Base-by-base conservation (phyloP, 2,888 invertebrate genomes). In the Xestobium rufovillosum region DNA sequence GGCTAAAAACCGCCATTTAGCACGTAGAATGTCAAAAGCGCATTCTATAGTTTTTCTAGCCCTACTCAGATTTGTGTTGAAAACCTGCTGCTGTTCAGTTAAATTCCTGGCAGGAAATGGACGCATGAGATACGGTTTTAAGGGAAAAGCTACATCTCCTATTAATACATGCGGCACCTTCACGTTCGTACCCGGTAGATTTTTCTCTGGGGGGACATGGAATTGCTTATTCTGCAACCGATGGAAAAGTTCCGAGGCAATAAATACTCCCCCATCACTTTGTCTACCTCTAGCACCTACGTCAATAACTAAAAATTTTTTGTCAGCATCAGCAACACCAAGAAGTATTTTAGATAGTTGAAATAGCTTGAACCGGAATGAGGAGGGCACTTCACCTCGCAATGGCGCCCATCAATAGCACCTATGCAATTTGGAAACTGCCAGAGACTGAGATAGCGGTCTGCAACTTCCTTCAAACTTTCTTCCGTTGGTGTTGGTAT, bases 361-460 rank as follows among this genome's bases (percentile, higher is more conserved):
- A 41, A 43, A 26, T 43, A 41, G 13, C 6, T 14, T 14, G 38
- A 43, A 9, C 43, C 43, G 29, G 29, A 26, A 26, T 35, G 26
- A 19, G 34, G 16, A n/a, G 41, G 41, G 23, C 35, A 34, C 39
- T 35, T 39, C 30, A 44, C 39, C 29, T 40, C 37, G 17, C 37
- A 42, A 29, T 45, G 43, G 19, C 41, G 39, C 12, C 45, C 40
- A 29, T 42, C 39, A 31, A 43, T 40, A n/a, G 42, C 35, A 25
- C 44, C 47, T 23, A 47, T 27, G 38, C 45, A 43, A 28, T 47
- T 41, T 19, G 42, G 37, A 34, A 45, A 45, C 14, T 45, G 39
- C 42, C 41, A 47, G n/a, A n/a, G n/a, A n/a, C n/a, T n/a, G n/a
- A n/a, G n/a, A n/a, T n/a, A n/a, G n/a, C n/a, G n/a, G n/a, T n/a